Evolutionary conservation across 1,140 invertebrate species (phyloP).

Genomic region (Aporrectodea caliginosa): DNA sequence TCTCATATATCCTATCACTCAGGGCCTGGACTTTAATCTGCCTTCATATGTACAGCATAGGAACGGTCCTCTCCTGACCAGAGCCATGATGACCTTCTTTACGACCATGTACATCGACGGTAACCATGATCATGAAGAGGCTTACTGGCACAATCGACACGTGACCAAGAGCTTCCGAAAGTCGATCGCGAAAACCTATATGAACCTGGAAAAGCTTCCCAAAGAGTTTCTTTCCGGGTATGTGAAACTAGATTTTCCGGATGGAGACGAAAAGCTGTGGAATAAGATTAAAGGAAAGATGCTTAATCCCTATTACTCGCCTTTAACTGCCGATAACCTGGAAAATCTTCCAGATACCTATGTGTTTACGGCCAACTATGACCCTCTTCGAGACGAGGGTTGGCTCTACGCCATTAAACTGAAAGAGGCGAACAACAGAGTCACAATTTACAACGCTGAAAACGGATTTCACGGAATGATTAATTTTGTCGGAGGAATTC

Average conservation of each 20-base stretch:
- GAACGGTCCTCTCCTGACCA: slow-evolving; percentile 21
- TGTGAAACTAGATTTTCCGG: neutral
- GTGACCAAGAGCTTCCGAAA: neutral
- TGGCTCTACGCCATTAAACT: slow-evolving; percentile 28
- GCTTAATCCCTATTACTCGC: slow-evolving; percentile 29
- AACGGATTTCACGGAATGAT: neutral
- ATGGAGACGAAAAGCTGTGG: neutral
- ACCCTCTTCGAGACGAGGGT: slow-evolving; percentile 33
- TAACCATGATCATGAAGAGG: neutral
- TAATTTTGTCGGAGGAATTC: neutral
- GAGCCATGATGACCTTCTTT: slow-evolving; percentile 14
- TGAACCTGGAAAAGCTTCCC: neutral
- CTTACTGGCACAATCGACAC: neutral
- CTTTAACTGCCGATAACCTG: slow-evolving; percentile 30
- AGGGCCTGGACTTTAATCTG: slow-evolving; percentile 32
- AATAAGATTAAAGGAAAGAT: slow-evolving; percentile 6
- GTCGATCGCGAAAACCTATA: neutral
- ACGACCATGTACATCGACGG: neutral
- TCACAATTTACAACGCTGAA: neutral
- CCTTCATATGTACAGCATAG: slow-evolving; percentile 42
- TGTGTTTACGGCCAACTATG: slow-evolving; percentile 26
- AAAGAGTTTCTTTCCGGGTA: neutral
- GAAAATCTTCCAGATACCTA: slow-evolving; percentile 29
- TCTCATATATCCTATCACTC: slow-evolving; percentile 20
- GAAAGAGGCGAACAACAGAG: neutral